These are phyloP conservation scores for Polymixis lichenea DNA, from an alignment of 2,888 invertebrate species.

Conservation along the genomic window DNA sequence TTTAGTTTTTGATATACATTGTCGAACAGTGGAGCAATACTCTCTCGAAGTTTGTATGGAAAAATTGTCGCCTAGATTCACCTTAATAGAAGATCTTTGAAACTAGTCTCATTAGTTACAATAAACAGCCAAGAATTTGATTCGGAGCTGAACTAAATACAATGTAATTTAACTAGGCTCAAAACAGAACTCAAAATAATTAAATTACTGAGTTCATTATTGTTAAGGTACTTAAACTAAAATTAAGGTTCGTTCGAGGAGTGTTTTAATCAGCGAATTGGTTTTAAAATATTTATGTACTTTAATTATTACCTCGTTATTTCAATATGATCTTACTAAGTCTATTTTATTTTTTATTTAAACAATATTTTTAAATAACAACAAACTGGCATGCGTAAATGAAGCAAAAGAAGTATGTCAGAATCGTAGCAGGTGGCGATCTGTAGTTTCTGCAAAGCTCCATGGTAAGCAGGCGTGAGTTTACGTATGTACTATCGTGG, in stretches of 20 bases:
- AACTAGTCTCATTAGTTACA: neutral
- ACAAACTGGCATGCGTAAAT: neutral
- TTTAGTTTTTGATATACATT: no score
- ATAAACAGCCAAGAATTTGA: neutral
- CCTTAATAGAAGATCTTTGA: neutral
- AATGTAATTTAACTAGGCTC: neutral
- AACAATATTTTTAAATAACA: neutral
- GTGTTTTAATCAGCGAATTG: neutral
- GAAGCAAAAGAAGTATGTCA: no score
- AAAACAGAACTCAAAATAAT: constrained; percentile 8
- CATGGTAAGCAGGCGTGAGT: no score
- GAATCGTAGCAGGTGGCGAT: no score
- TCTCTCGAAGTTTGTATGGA: no score
- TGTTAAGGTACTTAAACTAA: neutral
- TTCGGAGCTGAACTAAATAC: neutral
- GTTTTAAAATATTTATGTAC: neutral
- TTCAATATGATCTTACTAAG: neutral
- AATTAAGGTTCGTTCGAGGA: neutral
- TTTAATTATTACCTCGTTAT: constrained; percentile 12
- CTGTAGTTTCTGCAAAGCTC: no score
- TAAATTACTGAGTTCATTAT: neutral
- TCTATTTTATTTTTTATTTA: neutral
- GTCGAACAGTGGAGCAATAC: no score
- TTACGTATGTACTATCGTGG: no score
- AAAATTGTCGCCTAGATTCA: no score